Percentiles rank a stretch among this genome's conserved stretches.
Conservation (phyloP, 2,797 vertebrate species). For the Oreonectes daqikongensis region DNA sequence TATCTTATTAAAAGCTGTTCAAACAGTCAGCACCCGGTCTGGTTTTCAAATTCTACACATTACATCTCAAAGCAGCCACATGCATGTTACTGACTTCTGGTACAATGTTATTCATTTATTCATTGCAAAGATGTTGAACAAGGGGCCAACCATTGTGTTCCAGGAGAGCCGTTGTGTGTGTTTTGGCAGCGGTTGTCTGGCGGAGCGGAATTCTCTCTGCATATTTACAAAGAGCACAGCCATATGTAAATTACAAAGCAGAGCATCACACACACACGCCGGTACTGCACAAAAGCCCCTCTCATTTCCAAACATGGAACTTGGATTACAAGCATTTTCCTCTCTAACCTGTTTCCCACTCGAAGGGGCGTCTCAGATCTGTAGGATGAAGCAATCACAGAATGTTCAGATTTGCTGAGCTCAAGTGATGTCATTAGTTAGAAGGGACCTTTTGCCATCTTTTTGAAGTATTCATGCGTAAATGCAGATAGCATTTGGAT, state of each 20-base stretch:
- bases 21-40: background rate
- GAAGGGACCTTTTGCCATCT: background rate
- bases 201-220: slow-evolving; percentile 35
- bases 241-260: slow-evolving; percentile 44
- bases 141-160: slow-evolving; percentile 58
- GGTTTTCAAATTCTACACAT: slow-evolving; percentile 1
- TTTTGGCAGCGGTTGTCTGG: slow-evolving; percentile 49
- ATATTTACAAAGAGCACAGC: slow-evolving; percentile 55
- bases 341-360: slow-evolving; percentile 43
- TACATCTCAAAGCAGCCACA: slow-evolving; percentile 19
- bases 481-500: slow-evolving; percentile 1
- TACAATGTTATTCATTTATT: slow-evolving; percentile 60
- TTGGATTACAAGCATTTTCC: slow-evolving; percentile 52
- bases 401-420: background rate
- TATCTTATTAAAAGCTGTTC: slow-evolving; percentile 8
- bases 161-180: slow-evolving; percentile 30
- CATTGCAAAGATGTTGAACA: slow-evolving; percentile 58
- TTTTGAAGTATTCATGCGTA: background rate
- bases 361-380: slow-evolving; percentile 31
- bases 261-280: slow-evolving; percentile 6
- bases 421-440: slow-evolving; percentile 4
- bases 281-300: slow-evolving; percentile 41
- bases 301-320: slow-evolving; percentile 53
- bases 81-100: slow-evolving; percentile 37
- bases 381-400: slow-evolving; percentile 7